A percentile compares a stretch with the other conserved stretches of the same genome.
phyloP scores from a whole-genome alignment of 1,140 invertebrate genomes.

The Achatina immaculata region DNA sequence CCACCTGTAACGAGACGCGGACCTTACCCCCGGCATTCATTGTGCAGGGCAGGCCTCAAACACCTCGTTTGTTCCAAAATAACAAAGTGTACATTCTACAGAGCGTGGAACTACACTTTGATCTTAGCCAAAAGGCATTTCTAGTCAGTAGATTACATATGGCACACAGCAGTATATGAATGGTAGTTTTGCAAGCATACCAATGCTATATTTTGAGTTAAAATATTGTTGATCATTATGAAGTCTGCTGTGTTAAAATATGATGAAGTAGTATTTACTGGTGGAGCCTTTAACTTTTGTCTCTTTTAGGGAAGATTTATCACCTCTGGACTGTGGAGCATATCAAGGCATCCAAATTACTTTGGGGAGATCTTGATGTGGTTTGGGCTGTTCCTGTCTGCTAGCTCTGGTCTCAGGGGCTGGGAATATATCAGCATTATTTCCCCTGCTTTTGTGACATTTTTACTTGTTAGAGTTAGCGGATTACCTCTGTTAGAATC shows the following conservation, averaged over 20 bases:
- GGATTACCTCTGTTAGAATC: conserved; percentile 67
- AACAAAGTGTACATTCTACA: too few species aligned
- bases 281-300: neutral
- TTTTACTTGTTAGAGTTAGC: conserved; percentile 63
- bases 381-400: conserved; percentile 87
- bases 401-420: conserved; percentile 52
- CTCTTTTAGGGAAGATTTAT: conserved; percentile 62
- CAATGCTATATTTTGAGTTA: neutral
- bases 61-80: too few species aligned
- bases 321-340: conserved; percentile 81
- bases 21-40: too few species aligned
- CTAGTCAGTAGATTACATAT: too few species aligned
- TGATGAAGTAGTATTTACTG: too few species aligned
- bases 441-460: conserved; percentile 64
- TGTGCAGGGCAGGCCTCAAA: too few species aligned
- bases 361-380: conserved; percentile 94
- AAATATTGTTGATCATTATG: neutral
- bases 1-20: too few species aligned
- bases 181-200: too few species aligned
- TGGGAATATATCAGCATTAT: conserved; percentile 64
- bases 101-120: too few species aligned
- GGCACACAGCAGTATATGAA: too few species aligned
- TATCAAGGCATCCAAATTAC: conserved; percentile 94
- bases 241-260: too few species aligned
- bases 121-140: too few species aligned